These are phyloP conservation scores for Callyntrura sp. DNA, from an alignment of 2,888 invertebrate genomes.

Conservation along the genomic window DNA sequence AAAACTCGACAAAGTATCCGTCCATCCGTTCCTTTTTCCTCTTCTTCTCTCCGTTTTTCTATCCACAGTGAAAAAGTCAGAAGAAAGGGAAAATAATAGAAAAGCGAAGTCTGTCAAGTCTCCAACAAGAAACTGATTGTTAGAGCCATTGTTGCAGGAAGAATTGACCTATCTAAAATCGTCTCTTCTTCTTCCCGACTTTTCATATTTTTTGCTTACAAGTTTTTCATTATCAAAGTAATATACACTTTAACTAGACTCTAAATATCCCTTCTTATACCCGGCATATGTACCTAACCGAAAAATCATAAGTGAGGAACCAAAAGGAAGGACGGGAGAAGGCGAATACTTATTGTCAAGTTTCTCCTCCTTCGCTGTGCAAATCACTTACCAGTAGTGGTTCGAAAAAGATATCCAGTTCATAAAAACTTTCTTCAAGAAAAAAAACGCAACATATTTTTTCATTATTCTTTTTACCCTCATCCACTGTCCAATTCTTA, in stretches of 20 bases:
- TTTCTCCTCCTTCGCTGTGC: constrained; percentile 59
- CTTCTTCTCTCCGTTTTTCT: constrained; percentile 51
- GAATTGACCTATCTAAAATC: constrained; percentile 79
- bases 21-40: constrained; percentile 76
- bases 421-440: constrained; percentile 64
- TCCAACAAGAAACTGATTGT: constrained; percentile 78
- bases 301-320: constrained; percentile 5
- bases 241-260: constrained; percentile 50
- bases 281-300: constrained; percentile 1
- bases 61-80: constrained; percentile 32
- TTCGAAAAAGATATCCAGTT: constrained; percentile 63
- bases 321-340: constrained; percentile 33
- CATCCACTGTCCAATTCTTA: constrained; percentile 52
- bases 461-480: constrained; percentile 44
- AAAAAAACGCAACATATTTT: constrained; percentile 60
- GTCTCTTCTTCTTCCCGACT: constrained; percentile 56
- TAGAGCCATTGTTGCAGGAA: constrained; percentile 75
- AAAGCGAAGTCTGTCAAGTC: constrained; percentile 76
- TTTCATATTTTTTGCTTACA: constrained; percentile 55
- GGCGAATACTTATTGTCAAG: constrained; percentile 70
- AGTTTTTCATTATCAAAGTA: constrained; percentile 58
- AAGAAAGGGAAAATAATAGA: constrained; percentile 66
- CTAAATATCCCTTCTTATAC: constrained; percentile 14
- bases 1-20: constrained; percentile 81
- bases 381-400: constrained; percentile 71